These are phyloP conservation scores for Daubentonia madagascariensis DNA, from an alignment of 2,113 vertebrate species.

Conservation along the genomic window DNA sequence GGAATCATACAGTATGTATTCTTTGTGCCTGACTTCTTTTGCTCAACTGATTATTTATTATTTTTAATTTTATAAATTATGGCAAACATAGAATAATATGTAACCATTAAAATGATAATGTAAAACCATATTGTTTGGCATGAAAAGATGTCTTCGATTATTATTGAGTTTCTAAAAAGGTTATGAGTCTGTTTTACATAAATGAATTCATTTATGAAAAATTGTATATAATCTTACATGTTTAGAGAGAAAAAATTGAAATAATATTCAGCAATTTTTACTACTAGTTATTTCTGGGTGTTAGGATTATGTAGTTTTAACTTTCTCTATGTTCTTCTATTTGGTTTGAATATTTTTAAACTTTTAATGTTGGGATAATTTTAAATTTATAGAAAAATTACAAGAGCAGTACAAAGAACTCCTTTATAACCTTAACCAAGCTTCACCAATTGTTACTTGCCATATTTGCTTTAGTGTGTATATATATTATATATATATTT, in stretches of 20 bases:
- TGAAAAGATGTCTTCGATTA: conserved; percentile 19
- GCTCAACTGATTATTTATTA: background rate
- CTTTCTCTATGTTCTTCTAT: background rate
- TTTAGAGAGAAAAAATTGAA: conserved; percentile 5
- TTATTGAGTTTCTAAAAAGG: background rate
- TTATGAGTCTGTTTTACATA: background rate
- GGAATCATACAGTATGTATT: background rate
- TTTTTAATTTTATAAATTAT: conserved; percentile 15
- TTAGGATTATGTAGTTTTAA: background rate
- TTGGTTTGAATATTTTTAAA: conserved; percentile 9
- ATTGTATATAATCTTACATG: background rate
- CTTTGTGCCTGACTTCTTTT: background rate
- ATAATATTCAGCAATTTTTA: background rate
- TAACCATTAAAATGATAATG: background rate
- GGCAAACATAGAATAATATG: background rate
- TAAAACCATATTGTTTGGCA: background rate
- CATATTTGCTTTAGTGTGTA: background rate
- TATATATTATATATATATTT: background rate
- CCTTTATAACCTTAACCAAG: background rate
- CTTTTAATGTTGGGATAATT: conserved; percentile 25
- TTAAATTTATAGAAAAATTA: conserved; percentile 40
- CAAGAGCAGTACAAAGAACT: conserved; percentile 10
- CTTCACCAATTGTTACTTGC: background rate
- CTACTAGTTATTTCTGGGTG: background rate
- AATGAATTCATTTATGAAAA: background rate